Evolutionary conservation across 1,140 invertebrate genomes (phyloP).

Genomic region (Eriocheir sinensis): DNA sequence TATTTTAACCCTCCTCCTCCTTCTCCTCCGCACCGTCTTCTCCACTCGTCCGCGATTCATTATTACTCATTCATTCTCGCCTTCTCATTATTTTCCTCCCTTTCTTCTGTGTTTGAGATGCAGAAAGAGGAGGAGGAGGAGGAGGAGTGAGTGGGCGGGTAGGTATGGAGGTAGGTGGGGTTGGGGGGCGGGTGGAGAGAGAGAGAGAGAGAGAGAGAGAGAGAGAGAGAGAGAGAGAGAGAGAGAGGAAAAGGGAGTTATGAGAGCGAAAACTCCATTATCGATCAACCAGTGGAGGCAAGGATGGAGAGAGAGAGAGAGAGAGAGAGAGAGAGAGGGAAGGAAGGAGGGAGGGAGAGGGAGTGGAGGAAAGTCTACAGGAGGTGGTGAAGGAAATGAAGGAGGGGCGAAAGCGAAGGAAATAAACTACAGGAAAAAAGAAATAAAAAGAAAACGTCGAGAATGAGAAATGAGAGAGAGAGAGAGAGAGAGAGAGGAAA

Average conservation of each 20-base stretch:
- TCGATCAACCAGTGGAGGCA: background rate
- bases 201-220: conserved; percentile 37
- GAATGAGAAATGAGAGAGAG: background rate
- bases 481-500: background rate
- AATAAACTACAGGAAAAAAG: background rate
- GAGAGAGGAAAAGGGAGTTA: background rate
- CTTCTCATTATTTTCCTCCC: background rate
- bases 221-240: background rate
- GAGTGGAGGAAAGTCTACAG: background rate
- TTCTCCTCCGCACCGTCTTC: background rate
- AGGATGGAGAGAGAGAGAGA: background rate
- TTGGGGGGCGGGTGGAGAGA: background rate
- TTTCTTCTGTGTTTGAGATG: background rate
- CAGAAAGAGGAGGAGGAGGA: background rate
- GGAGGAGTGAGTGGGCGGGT: conserved; percentile 3
- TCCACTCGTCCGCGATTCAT: background rate
- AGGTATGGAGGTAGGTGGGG: background rate
- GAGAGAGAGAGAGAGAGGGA: background rate
- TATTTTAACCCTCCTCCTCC: background rate
- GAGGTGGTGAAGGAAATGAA: background rate
- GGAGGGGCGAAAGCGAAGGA: background rate
- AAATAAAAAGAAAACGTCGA: background rate
- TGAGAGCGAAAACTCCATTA: conserved; percentile 19
- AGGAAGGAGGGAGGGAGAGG: background rate
- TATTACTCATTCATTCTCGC: background rate